These are phyloP conservation scores for Melinaea menophilus DNA, from an alignment of 2,888 invertebrate species.

Conservation along the genomic window DNA sequence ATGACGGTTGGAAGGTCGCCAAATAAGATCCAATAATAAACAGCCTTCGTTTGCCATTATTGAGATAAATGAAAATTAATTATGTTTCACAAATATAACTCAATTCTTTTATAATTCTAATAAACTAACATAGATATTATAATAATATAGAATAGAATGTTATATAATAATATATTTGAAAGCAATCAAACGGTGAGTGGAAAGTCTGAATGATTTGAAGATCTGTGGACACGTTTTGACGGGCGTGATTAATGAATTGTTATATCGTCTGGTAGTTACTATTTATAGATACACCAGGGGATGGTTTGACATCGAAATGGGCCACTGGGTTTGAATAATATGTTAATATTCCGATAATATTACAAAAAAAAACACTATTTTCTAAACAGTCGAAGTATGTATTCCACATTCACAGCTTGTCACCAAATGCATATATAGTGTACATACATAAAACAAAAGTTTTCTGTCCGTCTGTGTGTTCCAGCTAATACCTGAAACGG, in stretches of 20 bases:
- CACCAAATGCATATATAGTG: too few species aligned
- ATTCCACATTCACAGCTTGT: too few species aligned
- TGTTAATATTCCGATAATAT: too few species aligned
- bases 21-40: constrained; percentile 41
- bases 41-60: constrained; percentile 40
- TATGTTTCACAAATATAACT: constrained; percentile 8
- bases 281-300: constrained; percentile 56
- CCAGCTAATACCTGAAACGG: too few species aligned
- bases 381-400: background rate
- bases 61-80: constrained; percentile 38
- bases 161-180: constrained; percentile 30
- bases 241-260: constrained; percentile 65
- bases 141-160: too few species aligned
- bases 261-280: constrained; percentile 59
- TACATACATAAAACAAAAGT: too few species aligned
- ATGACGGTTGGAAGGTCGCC: constrained; percentile 41
- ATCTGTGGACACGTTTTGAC: constrained; percentile 69
- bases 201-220: constrained; percentile 53
- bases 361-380: background rate
- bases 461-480: too few species aligned
- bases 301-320: constrained; percentile 60
- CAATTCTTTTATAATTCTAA: too few species aligned
- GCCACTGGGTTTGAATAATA: constrained; percentile 45
- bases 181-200: constrained; percentile 50
- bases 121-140: too few species aligned